These are phyloP conservation scores for Knipowitschia caucasica DNA, from an alignment of 2,797 vertebrate genomes.

Conservation along the genomic window DNA sequence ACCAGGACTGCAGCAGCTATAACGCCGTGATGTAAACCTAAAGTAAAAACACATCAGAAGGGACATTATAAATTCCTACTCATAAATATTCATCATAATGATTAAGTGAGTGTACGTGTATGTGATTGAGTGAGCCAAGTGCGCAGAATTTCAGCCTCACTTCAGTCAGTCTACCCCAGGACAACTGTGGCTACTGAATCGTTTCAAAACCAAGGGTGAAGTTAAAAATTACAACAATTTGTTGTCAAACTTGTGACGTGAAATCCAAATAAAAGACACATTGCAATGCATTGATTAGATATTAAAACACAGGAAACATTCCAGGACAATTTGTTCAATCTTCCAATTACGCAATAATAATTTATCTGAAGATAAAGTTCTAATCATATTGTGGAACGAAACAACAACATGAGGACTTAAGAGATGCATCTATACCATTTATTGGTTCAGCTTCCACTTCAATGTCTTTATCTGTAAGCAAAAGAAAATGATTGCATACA, in stretches of 20 bases:
- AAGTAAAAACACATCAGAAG: slow-evolving; percentile 30
- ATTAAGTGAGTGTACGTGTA: no score
- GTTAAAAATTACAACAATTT: no score
- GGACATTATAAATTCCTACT: neutral
- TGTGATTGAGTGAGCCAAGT: no score
- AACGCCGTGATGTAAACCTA: slow-evolving; percentile 75
- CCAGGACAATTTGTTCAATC: neutral
- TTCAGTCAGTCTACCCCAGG: no score
- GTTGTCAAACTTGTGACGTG: no score
- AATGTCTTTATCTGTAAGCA: slow-evolving; percentile 52
- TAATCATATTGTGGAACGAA: neutral
- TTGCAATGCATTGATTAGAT: neutral
- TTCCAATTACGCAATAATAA: neutral
- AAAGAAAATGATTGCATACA: slow-evolving; percentile 9
- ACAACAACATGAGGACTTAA: neutral
- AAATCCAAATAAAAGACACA: no score
- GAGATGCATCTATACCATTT: slow-evolving; percentile 62
- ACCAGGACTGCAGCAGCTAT: slow-evolving; percentile 72
- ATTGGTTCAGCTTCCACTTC: slow-evolving; percentile 76
- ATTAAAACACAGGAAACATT: neutral
- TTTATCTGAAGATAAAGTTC: neutral
- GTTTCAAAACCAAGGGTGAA: no score
- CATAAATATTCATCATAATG: neutral
- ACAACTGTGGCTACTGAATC: no score
- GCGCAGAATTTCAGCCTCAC: no score